Base-by-base conservation (phyloP, 2,888 invertebrate species). In the Theodoxus fluviatilis region DNA sequence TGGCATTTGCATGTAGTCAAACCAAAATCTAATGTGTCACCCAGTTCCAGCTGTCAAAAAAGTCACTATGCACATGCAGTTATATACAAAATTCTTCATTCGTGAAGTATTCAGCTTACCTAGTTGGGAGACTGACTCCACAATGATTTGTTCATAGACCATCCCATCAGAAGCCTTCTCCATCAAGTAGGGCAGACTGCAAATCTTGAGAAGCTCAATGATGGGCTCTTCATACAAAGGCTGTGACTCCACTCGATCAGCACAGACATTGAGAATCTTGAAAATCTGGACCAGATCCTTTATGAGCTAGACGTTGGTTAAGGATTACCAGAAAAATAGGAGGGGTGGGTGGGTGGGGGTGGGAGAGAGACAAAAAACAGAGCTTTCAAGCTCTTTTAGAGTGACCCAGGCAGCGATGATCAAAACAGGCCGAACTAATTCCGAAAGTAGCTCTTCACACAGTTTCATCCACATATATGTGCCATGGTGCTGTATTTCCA, bases 151-250 rank as follows among this genome's bases (percentile, higher is more conserved):
- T 74, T 84, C 81, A 75, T 83, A 86, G 2, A 83, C 76, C n/a
- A 84, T 74, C 72, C 86, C 85, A 80, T 87, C 87, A 1, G 87
- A 86, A 4, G 85, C 76, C 71, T 85, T 86, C 74, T 86, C 85
- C 75, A 85, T 85, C 67, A 87, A 75, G 75, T 84, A 87, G 9
- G 87, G 85, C 22, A 83, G 75, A 52, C 84, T 78, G 69, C 85
- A 85, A 18, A 86, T 78, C 67, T 80, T 78, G 35, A 87, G 74
- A 6, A 87, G 78, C 38, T 83, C 81, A 25, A 80, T 70, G 70
- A 87, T 80, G 64, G 84, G 80, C 68, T 82, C 80, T 63, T 84
- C 81, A 77, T 87, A 87, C 57, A 82, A 66, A 3, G 84, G 80
- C 67, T 81, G 80, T 43, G 80, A 79, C 25, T 80, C 82, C n/a